These are phyloP conservation scores for Baccha elongata DNA, from an alignment of 2,888 invertebrate genomes.

Conservation along the genomic window DNA sequence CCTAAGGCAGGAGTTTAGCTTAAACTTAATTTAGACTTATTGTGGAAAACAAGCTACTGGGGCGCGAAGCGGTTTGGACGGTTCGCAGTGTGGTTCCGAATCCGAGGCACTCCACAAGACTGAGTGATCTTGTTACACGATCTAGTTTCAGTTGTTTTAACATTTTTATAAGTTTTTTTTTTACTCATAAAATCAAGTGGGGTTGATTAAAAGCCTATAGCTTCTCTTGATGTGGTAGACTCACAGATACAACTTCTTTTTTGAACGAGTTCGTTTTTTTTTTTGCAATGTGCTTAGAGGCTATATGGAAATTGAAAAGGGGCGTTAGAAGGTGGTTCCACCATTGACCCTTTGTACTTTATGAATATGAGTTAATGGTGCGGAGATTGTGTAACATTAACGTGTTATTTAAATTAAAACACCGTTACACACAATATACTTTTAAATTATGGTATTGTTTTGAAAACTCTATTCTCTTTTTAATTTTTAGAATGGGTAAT, in stretches of 20 bases:
- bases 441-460: slow-evolving; percentile 15
- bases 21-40: slow-evolving; percentile 41
- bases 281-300: slow-evolving; percentile 18
- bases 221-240: not conserved
- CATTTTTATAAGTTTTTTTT: slow-evolving; percentile 4
- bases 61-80: not conserved
- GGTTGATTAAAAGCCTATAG: not conserved
- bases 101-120: slow-evolving; percentile 23
- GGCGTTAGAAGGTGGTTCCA: slow-evolving; percentile 23
- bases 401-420: not conserved
- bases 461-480: not conserved
- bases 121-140: slow-evolving; percentile 68
- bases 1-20: slow-evolving; percentile 51
- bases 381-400: slow-evolving; percentile 13
- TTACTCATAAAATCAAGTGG: not conserved
- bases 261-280: slow-evolving; percentile 27
- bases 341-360: slow-evolving; percentile 42
- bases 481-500: slow-evolving; percentile 2
- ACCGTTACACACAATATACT: slow-evolving; percentile 5
- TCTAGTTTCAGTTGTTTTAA: slow-evolving; percentile 60
- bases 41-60: slow-evolving; percentile 55
- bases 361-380: slow-evolving; percentile 21
- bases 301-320: slow-evolving; percentile 33
- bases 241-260: slow-evolving; percentile 30
- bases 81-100: not conserved